Conservation (phyloP, 2,113 vertebrate genomes). For the Dascyllus trimaculatus region DNA sequence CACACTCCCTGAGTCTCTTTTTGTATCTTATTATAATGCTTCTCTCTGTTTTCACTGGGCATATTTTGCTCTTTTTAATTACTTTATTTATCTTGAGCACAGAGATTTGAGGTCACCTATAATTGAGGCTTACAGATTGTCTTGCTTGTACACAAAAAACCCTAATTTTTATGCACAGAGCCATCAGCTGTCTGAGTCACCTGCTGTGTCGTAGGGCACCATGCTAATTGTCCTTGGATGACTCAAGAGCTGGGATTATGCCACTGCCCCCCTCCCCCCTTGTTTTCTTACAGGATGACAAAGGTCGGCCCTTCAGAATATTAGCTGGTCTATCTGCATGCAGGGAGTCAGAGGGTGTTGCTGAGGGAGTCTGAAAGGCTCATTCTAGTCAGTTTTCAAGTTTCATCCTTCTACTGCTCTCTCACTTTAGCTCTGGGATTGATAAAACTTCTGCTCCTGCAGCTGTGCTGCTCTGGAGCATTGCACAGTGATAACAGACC, state of each 20-base stretch:
- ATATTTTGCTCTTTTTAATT: constrained; percentile 27
- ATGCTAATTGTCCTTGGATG: constrained; percentile 76
- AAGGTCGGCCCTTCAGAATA: constrained; percentile 75
- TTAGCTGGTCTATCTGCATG: constrained; percentile 58
- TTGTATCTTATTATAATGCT: not conserved
- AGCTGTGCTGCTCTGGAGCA: constrained; percentile 69
- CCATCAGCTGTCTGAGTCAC: constrained; percentile 62
- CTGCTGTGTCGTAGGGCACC: constrained; percentile 68
- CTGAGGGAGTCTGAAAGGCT: constrained; percentile 38
- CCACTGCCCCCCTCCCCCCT: constrained; percentile 23
- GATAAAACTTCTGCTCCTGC: constrained; percentile 75
- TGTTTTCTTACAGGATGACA: constrained; percentile 56
- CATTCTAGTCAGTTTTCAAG: constrained; percentile 44
- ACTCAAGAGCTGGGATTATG: constrained; percentile 74
- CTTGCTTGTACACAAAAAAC: constrained; percentile 27
- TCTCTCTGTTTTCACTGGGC: not conserved
- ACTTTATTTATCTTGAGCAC: constrained; percentile 36
- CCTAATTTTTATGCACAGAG: constrained; percentile 73
- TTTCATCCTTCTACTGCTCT: constrained; percentile 57
- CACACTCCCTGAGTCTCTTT: constrained; percentile 13
- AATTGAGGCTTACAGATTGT: constrained; percentile 57
- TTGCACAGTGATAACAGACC: constrained; percentile 70
- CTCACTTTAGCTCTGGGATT: constrained; percentile 60
- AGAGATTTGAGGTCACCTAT: constrained; percentile 67
- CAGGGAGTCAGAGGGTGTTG: constrained; percentile 26